These are phyloP conservation scores for Salvelinus sp. DNA, from an alignment of 2,113 vertebrate genomes.

Conservation along the genomic window DNA sequence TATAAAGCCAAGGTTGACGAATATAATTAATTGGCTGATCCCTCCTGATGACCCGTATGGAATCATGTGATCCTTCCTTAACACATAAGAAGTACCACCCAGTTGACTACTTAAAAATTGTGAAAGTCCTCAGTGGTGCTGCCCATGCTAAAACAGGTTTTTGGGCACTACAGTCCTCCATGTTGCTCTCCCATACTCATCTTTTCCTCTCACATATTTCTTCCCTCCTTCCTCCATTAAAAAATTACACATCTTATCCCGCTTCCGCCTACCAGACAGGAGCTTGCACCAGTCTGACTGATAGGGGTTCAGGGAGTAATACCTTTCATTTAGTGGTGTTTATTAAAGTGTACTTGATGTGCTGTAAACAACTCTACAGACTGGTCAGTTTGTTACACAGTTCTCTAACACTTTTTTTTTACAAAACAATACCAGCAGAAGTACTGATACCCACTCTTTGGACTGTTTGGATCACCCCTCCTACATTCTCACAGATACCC, in stretches of 20 bases:
- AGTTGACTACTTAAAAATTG: no score
- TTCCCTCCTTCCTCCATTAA: constrained; percentile 27
- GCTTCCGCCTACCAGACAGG: not conserved
- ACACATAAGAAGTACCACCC: no score
- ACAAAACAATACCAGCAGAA: not conserved
- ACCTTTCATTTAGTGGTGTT: not conserved
- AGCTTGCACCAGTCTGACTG: not conserved
- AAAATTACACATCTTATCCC: constrained; percentile 30
- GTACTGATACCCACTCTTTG: no score
- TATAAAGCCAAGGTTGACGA: no score
- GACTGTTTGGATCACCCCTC: not conserved
- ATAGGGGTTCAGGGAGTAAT: not conserved
- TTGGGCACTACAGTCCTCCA: no score
- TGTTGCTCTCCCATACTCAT: constrained; percentile 5
- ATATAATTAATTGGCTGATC: no score
- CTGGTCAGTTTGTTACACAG: not conserved
- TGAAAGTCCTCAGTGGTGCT: no score
- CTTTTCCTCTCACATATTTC: constrained; percentile 33
- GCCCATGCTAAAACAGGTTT: no score
- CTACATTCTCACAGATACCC: not conserved
- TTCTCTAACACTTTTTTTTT: not conserved
- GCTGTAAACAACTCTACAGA: not conserved
- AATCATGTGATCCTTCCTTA: no score
- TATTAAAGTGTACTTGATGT: not conserved
- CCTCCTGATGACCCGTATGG: no score